A percentile compares a stretch with the other conserved stretches of the same genome.
phyloP scores from a whole-genome alignment of 1,140 invertebrate genomes.

The Drosophila bifasciata region DNA sequence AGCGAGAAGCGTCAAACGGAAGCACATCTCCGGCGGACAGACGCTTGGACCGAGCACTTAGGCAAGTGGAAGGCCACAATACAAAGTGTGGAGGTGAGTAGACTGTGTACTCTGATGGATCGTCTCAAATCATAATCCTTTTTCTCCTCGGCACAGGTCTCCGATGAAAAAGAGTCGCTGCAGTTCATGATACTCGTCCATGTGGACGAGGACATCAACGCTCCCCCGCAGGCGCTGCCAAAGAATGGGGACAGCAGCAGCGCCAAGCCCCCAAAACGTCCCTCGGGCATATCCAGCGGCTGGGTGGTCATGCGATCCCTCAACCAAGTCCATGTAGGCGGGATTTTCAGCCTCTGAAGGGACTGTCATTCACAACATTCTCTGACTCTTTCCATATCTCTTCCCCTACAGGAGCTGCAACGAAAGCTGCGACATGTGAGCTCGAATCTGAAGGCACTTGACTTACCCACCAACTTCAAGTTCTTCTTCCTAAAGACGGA shows the following conservation, averaged over 20 bases:
- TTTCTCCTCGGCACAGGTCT: slow-evolving; percentile 84
- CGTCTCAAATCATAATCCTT: background rate
- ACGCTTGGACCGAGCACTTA: slow-evolving; percentile 94
- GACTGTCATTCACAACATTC: background rate
- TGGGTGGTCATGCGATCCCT: slow-evolving; percentile 94
- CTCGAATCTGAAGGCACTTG: slow-evolving; percentile 91
- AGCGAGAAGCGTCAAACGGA: slow-evolving; percentile 91
- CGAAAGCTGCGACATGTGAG: slow-evolving; percentile 92
- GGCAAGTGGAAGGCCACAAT: slow-evolving; percentile 93
- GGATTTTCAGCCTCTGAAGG: slow-evolving; percentile 1
- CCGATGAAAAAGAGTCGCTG: slow-evolving; percentile 91
- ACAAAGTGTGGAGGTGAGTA: slow-evolving; percentile 90
- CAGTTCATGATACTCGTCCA: slow-evolving; percentile 94
- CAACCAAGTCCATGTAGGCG: slow-evolving; percentile 89
- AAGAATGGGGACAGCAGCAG: slow-evolving; percentile 49
- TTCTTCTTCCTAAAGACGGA: slow-evolving; percentile 92
- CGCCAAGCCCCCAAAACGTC: slow-evolving; percentile 78
- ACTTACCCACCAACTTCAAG: slow-evolving; percentile 91
- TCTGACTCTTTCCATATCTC: background rate
- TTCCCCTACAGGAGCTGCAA: slow-evolving; percentile 89
- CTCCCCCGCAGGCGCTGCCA: slow-evolving; percentile 41
- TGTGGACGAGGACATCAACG: slow-evolving; percentile 86
- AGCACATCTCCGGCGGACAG: slow-evolving; percentile 92
- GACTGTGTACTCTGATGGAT: background rate
- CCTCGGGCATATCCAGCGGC: slow-evolving; percentile 89